Evolutionary conservation across 1,140 invertebrate species (phyloP).

Genomic region (Bombyx mori): DNA sequence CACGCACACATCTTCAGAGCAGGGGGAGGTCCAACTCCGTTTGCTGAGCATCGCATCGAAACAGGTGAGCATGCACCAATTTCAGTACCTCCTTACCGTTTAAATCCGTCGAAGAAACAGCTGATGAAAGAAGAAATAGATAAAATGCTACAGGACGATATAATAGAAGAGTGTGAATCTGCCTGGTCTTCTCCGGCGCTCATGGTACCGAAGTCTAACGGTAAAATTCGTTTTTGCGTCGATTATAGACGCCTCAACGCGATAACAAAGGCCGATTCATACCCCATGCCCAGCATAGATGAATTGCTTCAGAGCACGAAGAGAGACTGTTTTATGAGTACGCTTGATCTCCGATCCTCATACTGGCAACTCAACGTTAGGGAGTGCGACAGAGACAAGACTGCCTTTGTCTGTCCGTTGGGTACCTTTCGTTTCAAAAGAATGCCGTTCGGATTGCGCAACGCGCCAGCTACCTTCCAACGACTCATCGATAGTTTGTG

Average conservation of each 20-base stretch:
- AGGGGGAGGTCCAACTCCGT: too few species aligned
- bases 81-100: too few species aligned
- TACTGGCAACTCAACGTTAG: constrained; percentile 1
- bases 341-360: background rate
- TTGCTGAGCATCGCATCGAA: too few species aligned
- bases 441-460: background rate
- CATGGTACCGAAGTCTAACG: background rate
- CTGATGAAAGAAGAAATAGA: background rate
- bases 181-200: background rate
- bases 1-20: too few species aligned
- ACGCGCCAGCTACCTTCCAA: constrained; percentile 34
- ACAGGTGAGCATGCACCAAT: too few species aligned
- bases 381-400: background rate
- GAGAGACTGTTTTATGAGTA: constrained; percentile 1
- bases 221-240: background rate
- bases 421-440: constrained; percentile 1
- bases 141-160: constrained; percentile 1
- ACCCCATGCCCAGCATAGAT: background rate
- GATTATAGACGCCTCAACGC: background rate
- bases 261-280: background rate
- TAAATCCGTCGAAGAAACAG: too few species aligned
- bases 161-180: constrained; percentile 1
- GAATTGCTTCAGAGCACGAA: background rate
- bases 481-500: constrained; percentile 21
- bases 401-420: background rate